A percentile compares a stretch with the other conserved stretches of the same genome.
These are phyloP conservation scores for Apogon hyalosoma DNA, from an alignment of 2,797 vertebrate genomes.

Conservation along the genomic window DNA sequence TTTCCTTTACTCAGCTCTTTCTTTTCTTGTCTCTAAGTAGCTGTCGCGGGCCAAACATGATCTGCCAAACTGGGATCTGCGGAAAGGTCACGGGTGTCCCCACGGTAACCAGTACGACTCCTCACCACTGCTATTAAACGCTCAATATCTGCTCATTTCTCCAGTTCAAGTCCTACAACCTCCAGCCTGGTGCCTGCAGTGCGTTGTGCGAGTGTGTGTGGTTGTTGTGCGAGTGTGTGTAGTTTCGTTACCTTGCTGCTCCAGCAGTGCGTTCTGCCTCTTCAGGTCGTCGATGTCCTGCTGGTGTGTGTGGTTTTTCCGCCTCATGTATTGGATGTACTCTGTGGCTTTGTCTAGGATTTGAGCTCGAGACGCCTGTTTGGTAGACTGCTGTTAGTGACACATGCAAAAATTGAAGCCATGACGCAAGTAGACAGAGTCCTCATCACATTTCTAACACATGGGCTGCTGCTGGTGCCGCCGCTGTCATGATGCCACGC, in stretches of 20 bases:
- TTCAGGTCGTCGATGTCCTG: constrained; percentile 99
- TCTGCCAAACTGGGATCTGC: neutral
- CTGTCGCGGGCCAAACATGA: neutral
- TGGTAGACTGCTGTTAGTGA: constrained; percentile 86
- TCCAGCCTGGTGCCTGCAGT: neutral
- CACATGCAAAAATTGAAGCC: constrained; percentile 80
- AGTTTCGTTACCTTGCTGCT: constrained; percentile 91
- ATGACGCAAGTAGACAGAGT: constrained; percentile 69
- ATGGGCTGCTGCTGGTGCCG: no score
- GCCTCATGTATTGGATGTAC: constrained; percentile 99
- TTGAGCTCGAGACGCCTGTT: constrained; percentile 98
- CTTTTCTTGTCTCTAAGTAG: neutral
- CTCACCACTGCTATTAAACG: neutral
- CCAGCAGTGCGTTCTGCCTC: constrained; percentile 96
- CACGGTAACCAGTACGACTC: neutral
- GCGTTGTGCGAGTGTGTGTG: no score
- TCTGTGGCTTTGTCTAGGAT: constrained; percentile 99
- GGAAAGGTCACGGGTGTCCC: neutral
- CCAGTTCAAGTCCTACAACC: neutral
- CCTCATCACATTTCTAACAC: constrained; percentile 43
- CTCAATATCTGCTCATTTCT: no score
- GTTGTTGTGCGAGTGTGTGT: no score
- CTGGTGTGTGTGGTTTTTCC: constrained; percentile 99
- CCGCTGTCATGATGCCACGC: no score
- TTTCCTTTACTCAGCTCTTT: neutral